Base-by-base conservation (phyloP, 2,888 invertebrate species). In the Trissonchulus sp. region DNA sequence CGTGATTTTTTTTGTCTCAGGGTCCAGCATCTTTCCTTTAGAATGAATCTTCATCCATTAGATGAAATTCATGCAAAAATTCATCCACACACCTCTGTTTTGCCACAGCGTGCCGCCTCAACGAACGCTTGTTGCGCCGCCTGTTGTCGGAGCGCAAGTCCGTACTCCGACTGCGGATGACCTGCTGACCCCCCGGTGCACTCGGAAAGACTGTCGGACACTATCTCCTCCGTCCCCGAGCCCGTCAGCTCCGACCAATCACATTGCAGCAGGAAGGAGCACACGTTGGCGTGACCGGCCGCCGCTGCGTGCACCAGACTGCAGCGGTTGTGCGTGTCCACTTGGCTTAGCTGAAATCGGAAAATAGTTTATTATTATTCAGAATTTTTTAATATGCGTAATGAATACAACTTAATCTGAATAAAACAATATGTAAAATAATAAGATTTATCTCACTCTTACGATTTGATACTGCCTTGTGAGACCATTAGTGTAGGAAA, bases 271-370 rank as follows among this genome's bases (percentile, higher is more conserved):
- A 96, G 88, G 83, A 93, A 93, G 62, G 92, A 92, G 0, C 95
- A 92, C 0, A 94, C 91, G 78, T 92, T 92, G 62, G 93, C 86
- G 82, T 92, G 92, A 0, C 94, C 94, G 81, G 91, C 91, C 80
- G 92, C 89, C 0, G 95, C 93, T 0, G 95, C 95, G 84, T 95
- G 94, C 0, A 94, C 93, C 76, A 95, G 85, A 0, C 95, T 91
- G 81, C 93, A 85, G 2, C 73, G 38, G 8, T 31, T n/a, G 18
- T n/a, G 33, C 8, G 38, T 35, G 92, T 85, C 84, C 23, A 79
- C 78, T 78, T 84, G 83, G 68, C 83, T 83, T 31, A 86, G 79
- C 86, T 86, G 80, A 62, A 80, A 71, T 33, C 34, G n/a, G 34
- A 34, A 8, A 8, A 65, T 23, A 28, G 38, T 77, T 18, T 2